phyloP scores from a whole-genome alignment of 1,140 invertebrate species.

The Gerris buenoi region DNA sequence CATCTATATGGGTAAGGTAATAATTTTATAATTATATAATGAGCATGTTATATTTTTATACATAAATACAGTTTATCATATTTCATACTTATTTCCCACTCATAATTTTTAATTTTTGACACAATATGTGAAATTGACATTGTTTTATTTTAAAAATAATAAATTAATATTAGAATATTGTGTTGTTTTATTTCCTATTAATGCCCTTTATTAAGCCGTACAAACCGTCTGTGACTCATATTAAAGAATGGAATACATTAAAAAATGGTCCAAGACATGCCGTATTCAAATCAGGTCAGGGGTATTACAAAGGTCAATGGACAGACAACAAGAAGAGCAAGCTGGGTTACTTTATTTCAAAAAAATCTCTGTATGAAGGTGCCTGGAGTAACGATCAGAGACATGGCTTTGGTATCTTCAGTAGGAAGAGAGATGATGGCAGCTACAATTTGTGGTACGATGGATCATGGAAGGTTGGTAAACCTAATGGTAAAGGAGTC shows the following conservation, averaged over 20 bases:
- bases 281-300: background rate
- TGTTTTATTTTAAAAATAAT: no score
- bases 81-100: no score
- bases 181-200: no score
- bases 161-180: no score
- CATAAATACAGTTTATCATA: no score
- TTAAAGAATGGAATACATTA: background rate
- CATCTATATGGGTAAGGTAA: no score
- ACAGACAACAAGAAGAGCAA: background rate
- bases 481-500: background rate
- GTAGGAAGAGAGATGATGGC: conserved; percentile 29
- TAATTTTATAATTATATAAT: no score
- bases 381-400: conserved; percentile 31
- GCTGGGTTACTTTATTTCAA: background rate
- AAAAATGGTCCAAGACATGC: background rate
- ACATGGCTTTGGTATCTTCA: conserved; percentile 27
- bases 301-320: background rate
- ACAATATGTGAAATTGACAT: no score
- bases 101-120: no score
- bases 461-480: conserved; percentile 32
- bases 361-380: conserved; percentile 32
- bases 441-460: conserved; percentile 29
- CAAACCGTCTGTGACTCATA: background rate
- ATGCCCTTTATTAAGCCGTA: background rate
- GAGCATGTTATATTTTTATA: no score